Evolutionary conservation across 2,113 vertebrate species (phyloP).

Genomic region (Piprites chloris): DNA sequence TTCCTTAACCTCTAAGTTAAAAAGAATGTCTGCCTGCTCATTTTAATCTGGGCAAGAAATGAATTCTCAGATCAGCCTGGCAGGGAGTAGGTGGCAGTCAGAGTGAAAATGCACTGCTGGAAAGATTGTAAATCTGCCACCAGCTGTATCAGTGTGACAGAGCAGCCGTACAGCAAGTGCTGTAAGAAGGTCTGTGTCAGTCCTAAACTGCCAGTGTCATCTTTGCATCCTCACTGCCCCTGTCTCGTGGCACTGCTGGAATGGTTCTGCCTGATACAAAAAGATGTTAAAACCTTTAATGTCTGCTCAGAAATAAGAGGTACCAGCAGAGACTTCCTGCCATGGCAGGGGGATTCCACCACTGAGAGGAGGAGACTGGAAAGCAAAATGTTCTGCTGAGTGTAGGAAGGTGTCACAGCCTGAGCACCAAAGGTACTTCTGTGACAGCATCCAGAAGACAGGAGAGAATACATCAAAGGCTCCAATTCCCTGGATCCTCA

Average conservation of each 20-base stretch:
- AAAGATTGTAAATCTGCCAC: neutral
- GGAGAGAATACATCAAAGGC: neutral
- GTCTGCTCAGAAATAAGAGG: neutral
- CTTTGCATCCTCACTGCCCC: neutral
- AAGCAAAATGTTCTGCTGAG: neutral
- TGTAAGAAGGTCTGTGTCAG: neutral
- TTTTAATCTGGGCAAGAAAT: neutral
- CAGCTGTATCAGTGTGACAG: neutral
- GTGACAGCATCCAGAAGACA: neutral
- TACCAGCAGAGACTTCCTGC: neutral
- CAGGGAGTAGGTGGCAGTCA: neutral
- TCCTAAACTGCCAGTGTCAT: neutral
- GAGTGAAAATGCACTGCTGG: neutral
- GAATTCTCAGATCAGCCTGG: neutral
- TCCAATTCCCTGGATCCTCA: neutral
- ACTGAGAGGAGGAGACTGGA: neutral
- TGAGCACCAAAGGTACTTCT: neutral
- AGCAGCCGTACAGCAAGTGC: neutral
- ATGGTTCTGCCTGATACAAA: neutral
- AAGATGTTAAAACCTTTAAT: neutral
- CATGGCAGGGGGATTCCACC: neutral
- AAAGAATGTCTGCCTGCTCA: neutral
- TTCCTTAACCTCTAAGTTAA: neutral
- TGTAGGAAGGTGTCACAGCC: neutral
- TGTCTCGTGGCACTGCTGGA: neutral